A percentile compares a stretch with the other conserved stretches of the same genome.
These are phyloP conservation scores for Oeneis ivallda DNA, from an alignment of 2,888 invertebrate species.

Conservation along the genomic window DNA sequence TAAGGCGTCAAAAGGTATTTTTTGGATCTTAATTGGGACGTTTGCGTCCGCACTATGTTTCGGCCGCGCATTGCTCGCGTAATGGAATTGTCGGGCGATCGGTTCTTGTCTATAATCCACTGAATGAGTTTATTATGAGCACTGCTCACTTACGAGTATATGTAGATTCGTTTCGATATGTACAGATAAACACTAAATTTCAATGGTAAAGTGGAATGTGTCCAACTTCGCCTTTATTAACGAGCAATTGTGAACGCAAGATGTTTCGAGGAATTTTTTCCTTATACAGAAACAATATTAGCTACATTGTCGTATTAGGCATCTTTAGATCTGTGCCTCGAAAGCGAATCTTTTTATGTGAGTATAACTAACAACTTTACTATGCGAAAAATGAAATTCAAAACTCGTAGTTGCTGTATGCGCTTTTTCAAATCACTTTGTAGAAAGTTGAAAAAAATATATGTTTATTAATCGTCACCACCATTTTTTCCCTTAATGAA, in stretches of 20 bases:
- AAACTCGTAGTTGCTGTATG: background rate
- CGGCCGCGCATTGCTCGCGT: constrained; percentile 59
- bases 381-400: background rate
- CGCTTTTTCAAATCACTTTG: background rate
- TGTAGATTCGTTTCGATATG: constrained; percentile 43
- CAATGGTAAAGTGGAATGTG: constrained; percentile 35
- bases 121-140: constrained; percentile 72
- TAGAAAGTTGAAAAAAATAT: background rate
- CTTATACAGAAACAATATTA: constrained; percentile 33
- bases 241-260: constrained; percentile 32
- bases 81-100: constrained; percentile 74
- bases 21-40: background rate
- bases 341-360: constrained; percentile 10
- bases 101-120: constrained; percentile 67
- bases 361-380: background rate
- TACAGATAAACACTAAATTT: constrained; percentile 37
- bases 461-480: too few species aligned
- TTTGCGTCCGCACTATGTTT: constrained; percentile 46
- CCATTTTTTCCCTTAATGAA: too few species aligned
- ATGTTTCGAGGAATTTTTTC: constrained; percentile 31
- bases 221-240: constrained; percentile 32
- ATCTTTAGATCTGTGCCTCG: constrained; percentile 9
- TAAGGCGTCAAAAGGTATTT: background rate
- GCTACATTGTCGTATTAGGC: constrained; percentile 24
- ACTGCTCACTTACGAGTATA: constrained; percentile 58